Evolutionary conservation across 1,140 invertebrate genomes (phyloP).

Genomic region (Bicyclus anynana): DNA sequence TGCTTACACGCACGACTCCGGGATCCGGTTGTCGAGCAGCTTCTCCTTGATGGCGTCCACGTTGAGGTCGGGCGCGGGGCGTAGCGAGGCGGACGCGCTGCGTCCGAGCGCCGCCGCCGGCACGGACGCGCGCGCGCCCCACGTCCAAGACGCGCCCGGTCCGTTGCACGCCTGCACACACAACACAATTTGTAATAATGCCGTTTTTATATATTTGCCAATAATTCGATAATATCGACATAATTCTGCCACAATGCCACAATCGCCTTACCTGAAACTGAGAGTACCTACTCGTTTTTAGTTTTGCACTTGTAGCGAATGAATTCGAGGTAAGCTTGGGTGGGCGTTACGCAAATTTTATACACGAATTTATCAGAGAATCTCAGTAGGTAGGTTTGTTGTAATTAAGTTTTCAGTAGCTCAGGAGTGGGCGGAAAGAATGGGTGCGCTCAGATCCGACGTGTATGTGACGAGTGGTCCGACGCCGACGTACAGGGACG

Average conservation of each 20-base stretch:
- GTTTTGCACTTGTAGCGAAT: too few relatives aligned
- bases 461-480: too few relatives aligned
- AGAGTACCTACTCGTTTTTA: too few relatives aligned
- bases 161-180: constrained; percentile 53
- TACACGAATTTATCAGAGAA: not conserved
- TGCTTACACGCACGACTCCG: constrained; percentile 84
- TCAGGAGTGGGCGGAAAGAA: not conserved
- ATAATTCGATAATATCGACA: too few relatives aligned
- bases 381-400: not conserved
- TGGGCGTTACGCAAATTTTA: too few relatives aligned
- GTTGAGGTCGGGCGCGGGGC: constrained; percentile 71
- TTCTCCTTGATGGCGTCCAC: constrained; percentile 86
- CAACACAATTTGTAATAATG: not conserved
- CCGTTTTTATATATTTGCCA: too few relatives aligned
- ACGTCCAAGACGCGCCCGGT: constrained; percentile 73
- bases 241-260: too few relatives aligned
- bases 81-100: constrained; percentile 49
- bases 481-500: not conserved
- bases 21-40: constrained; percentile 85
- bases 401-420: not conserved
- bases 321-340: too few relatives aligned
- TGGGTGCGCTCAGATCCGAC: not conserved
- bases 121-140: constrained; percentile 57
- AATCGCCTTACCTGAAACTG: too few relatives aligned
- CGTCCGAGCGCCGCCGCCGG: constrained; percentile 47